Evolutionary conservation across 2,888 invertebrate genomes (phyloP).

Genomic region (Aporophyla nigra): DNA sequence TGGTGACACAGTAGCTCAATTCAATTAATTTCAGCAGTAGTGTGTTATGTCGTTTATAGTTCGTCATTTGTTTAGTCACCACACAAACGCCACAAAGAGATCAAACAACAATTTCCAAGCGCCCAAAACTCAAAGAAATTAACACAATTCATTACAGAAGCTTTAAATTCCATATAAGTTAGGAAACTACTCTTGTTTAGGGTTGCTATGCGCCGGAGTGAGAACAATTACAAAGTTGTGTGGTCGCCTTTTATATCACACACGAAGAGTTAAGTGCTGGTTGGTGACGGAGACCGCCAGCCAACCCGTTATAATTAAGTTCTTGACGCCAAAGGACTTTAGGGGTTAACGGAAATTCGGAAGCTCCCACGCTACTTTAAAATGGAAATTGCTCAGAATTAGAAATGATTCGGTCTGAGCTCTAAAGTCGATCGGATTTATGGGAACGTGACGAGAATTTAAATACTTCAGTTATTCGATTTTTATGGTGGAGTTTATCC

Average conservation of each 20-base stretch:
- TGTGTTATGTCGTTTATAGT: constrained; percentile 1
- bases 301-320: constrained; percentile 59
- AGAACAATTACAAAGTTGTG: constrained; percentile 60
- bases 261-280: constrained; percentile 45
- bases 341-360: constrained; percentile 40
- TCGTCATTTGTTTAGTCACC: constrained; percentile 15
- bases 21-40: too few species aligned
- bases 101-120: constrained; percentile 41
- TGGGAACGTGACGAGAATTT: constrained; percentile 48
- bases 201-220: constrained; percentile 27
- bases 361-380: constrained; percentile 41
- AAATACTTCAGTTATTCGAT: constrained; percentile 21
- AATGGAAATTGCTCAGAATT: constrained; percentile 60
- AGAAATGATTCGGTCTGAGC: constrained; percentile 42
- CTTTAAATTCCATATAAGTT: constrained; percentile 62
- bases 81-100: constrained; percentile 19
- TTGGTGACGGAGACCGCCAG: constrained; percentile 32
- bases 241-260: constrained; percentile 57
- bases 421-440: constrained; percentile 53
- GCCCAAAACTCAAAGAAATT: constrained; percentile 59
- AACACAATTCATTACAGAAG: constrained; percentile 63
- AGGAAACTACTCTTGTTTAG: constrained; percentile 56
- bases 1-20: too few species aligned
- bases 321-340: constrained; percentile 47
- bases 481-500: constrained; percentile 22